phyloP scores from a whole-genome alignment of 2,797 vertebrate genomes.

The Diplodus sargus region DNA sequence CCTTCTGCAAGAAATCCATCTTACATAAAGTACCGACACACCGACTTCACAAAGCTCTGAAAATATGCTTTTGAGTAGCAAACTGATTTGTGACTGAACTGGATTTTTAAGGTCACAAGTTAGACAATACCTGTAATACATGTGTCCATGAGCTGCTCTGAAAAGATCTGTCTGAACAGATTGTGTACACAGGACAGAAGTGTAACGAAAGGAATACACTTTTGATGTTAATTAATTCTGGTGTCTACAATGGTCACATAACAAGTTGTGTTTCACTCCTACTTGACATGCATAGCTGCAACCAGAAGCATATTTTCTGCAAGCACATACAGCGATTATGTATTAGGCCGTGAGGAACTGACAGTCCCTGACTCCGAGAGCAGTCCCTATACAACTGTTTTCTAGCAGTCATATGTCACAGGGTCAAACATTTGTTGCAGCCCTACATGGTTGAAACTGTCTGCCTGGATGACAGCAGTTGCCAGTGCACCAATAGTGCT shows the following conservation, averaged over 20 bases:
- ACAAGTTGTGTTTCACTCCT: neutral
- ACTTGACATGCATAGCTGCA: neutral
- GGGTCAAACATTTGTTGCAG: slow-evolving; percentile 51
- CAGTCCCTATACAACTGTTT: slow-evolving; percentile 16
- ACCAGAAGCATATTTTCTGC: neutral
- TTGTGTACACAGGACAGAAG: neutral
- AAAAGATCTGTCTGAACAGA: neutral
- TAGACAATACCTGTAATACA: neutral
- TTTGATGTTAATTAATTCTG: slow-evolving; percentile 4
- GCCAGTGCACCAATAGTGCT: slow-evolving; percentile 41
- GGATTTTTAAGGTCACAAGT: neutral
- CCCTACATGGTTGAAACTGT: slow-evolving; percentile 16
- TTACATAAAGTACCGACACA: neutral
- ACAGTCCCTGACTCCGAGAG: slow-evolving; percentile 16
- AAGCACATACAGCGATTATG: neutral
- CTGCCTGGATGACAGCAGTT: slow-evolving; percentile 50
- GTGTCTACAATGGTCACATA: neutral
- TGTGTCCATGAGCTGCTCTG: neutral
- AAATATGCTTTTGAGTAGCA: neutral
- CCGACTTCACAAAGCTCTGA: neutral
- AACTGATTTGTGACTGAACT: neutral
- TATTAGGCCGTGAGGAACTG: neutral
- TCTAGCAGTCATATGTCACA: slow-evolving; percentile 33
- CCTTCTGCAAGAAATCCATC: neutral
- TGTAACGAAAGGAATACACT: neutral